Evolutionary conservation across 2,113 vertebrate species (phyloP).

Genomic region (Festucalex cinctus): DNA sequence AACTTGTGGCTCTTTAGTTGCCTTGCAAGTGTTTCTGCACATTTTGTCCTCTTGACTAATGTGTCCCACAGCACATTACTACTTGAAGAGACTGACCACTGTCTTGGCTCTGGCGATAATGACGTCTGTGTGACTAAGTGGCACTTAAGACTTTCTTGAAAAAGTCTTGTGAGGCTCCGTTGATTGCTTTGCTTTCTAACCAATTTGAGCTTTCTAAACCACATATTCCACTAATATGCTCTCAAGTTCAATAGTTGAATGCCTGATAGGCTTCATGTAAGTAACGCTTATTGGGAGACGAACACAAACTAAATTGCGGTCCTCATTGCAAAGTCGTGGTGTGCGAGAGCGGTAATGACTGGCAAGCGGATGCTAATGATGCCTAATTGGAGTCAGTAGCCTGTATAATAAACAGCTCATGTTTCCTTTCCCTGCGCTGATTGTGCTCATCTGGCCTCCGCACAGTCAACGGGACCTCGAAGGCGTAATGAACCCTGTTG

Average conservation of each 20-base stretch:
- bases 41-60: neutral
- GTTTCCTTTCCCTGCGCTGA: neutral
- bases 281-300: neutral
- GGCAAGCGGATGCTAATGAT: constrained; percentile 4
- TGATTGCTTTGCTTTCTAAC: neutral
- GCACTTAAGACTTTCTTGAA: neutral
- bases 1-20: neutral
- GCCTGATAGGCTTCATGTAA: neutral
- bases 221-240: neutral
- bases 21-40: neutral
- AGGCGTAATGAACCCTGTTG: neutral
- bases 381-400: constrained; percentile 9
- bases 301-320: neutral
- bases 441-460: neutral
- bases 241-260: neutral
- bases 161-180: neutral
- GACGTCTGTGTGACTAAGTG: neutral
- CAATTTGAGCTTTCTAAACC: neutral
- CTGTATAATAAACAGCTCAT: constrained; percentile 12
- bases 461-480: neutral
- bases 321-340: neutral
- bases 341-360: neutral
- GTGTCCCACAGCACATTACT: neutral
- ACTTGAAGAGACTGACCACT: neutral
- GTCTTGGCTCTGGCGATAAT: neutral